Conservation (phyloP, 2,797 vertebrate genomes). For the Malacoraja senta region DNA sequence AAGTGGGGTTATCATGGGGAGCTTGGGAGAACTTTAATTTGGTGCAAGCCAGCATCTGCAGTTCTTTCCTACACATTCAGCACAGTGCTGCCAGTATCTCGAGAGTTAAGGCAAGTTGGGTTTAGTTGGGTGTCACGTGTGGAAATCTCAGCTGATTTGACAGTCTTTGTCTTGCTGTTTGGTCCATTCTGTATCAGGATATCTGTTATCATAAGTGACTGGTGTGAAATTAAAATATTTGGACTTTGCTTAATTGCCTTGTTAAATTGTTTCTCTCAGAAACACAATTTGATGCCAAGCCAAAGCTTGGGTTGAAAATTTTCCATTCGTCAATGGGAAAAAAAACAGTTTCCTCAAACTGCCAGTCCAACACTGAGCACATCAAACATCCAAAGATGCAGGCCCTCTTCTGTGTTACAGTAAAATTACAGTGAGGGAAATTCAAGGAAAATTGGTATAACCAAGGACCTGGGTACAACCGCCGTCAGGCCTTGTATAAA, state of each 20-base stretch:
- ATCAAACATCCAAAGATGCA: slow-evolving; percentile 84
- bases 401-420: slow-evolving; percentile 85
- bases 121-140: no score
- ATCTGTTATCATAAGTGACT: background rate
- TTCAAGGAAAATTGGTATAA: slow-evolving; percentile 65
- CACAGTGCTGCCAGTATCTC: no score
- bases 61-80: no score
- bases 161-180: background rate
- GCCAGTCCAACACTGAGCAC: slow-evolving; percentile 73
- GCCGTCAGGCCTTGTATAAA: slow-evolving; percentile 87
- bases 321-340: background rate
- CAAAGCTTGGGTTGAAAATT: background rate
- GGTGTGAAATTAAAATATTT: background rate
- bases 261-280: background rate
- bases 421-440: slow-evolving; percentile 83
- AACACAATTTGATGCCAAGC: background rate
- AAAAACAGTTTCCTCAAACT: background rate
- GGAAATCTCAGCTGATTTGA: background rate
- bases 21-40: no score
- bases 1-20: background rate
- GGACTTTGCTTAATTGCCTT: background rate
- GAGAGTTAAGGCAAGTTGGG: no score
- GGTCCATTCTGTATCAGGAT: background rate
- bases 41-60: no score
- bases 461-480: slow-evolving; percentile 81